Evolutionary conservation across 2,113 vertebrate species (phyloP), one percentile per base, ranked within the genome.

Genomic region (Falcunculus frontatus): DNA sequence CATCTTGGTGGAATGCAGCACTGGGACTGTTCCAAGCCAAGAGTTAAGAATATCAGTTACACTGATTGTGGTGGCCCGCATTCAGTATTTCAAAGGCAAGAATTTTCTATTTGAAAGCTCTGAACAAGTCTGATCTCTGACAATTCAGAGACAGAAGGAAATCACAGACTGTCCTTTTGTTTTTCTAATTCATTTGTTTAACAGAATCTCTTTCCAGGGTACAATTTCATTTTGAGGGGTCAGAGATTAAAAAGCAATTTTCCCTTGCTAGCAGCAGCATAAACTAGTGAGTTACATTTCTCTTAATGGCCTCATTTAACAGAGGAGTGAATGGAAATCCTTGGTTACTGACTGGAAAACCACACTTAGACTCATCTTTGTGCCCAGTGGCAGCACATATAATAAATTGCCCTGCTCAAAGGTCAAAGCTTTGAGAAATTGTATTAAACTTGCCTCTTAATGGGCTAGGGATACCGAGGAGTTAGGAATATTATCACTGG

Each of bases 211-310:
- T 94, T 96, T 59, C 76, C 80, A 95, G 93, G 35, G 44, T 92
- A 55, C 60, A 74, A 37, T 87, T 93, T 90, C 76, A 56, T 92
- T 95, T 84, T 67, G 49, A 89, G 62, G 76, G 87, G 76, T 94
- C 94, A 92, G 80, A 92, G 86, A 92, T 95, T 95, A 95, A 95
- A 97, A 95, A 94, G 86, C 83, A 92, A 92, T 96, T 95, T 95
- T 90, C 77, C 49, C 37, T 95, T 8, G 0, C 76, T 84, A 88
- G 87, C 89, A 95, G 49, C 2, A 1, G 56, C 80, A 73, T 94
- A 92, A 96, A 92, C 76, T 57, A 89, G 25, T 72, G 77, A 91
- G 81, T 82, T 92, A 75, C 62, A 41, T 91, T 95, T 92, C 80
- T 95, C 47, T 87, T 89, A 92, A 91, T 94, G 91, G 65, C 56